Percentiles rank a stretch among this genome's conserved stretches.
Conservation (phyloP, 2,113 vertebrate genomes). For the Cinclus mexicanus region DNA sequence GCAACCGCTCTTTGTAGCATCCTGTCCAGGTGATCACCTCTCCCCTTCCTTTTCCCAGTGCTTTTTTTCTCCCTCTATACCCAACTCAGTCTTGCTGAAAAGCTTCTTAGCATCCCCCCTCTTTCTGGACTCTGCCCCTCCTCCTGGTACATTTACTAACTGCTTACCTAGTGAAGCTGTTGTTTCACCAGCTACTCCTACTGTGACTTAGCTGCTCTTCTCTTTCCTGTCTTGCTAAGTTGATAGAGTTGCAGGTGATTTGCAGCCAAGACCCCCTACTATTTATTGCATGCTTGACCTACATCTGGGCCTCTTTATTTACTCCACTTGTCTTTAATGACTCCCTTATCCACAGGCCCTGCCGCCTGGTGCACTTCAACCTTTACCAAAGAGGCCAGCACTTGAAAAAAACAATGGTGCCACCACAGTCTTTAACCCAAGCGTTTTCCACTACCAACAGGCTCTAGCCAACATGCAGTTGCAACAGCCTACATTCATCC, state of each 20-base stretch:
- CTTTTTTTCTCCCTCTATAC: background rate
- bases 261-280: background rate
- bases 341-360: constrained; percentile 79
- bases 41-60: background rate
- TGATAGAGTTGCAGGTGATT: constrained; percentile 40
- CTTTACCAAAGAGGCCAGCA: constrained; percentile 91
- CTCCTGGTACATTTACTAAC: background rate
- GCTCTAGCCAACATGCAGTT: constrained; percentile 95
- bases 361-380: constrained; percentile 82
- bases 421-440: constrained; percentile 90
- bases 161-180: background rate
- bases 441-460: constrained; percentile 97
- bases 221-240: background rate
- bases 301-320: background rate
- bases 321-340: constrained; percentile 62
- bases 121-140: background rate
- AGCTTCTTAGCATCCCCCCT: background rate
- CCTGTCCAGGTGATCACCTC: background rate
- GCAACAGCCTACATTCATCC: constrained; percentile 90
- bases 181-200: background rate
- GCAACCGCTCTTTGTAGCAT: constrained; percentile 10
- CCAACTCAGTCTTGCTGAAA: background rate
- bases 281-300: constrained; percentile 39
- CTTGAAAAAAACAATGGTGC: constrained; percentile 94
- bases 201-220: background rate